Evolutionary conservation across 2,888 invertebrate genomes (phyloP), one percentile per base, ranked within the genome.

Genomic region (Lomographa bimaculata): DNA sequence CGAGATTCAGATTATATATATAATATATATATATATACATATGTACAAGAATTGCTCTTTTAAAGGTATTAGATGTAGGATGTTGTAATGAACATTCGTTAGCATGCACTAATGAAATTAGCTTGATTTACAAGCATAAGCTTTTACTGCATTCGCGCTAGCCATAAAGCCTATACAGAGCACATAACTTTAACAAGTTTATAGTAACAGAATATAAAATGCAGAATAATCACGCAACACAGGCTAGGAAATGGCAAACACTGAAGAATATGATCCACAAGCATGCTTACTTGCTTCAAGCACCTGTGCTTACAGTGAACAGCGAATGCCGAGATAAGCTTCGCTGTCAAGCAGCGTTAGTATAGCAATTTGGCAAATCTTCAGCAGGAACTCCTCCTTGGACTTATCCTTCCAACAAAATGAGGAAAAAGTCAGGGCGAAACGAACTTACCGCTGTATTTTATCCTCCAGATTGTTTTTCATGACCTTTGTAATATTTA

Each of bases 361-460:
- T 48, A 45, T 33, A 45, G 54, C 54, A 51, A 49, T 54, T 54
- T 51, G 46, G 49, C 45, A 54, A 50, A 38, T 43, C 46, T 27
- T 41, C 36, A 38, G 38, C 32, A 32, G 33, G 37, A 40, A 39
- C 30, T 37, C 24, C 9, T 19, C 34, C 32, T 36, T 40, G 27
- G 35, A 45, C 38, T 43, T 42, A 46, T 36, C 34, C 28, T 41
- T 44, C 37, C 30, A 16, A 7, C 36, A 40, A 33, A 46, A 39
- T 41, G 37, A 44, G 41, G 28, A 35, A 42, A 41, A 42, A 18
- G 14, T 18, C 14, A 24, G 19, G 10, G 8, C 26, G 11, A 10
- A 32, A 36, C 21, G 32, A 36, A 36, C 36, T 32, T 27, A 27
- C 7, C 4, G 7, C 23, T 23, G 29, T 32, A 33, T 27, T 33